A percentile compares a stretch with the other conserved stretches of the same genome.
Evolutionary conservation across 2,888 invertebrate species (phyloP).

Genomic region (Calameuta idolon): DNA sequence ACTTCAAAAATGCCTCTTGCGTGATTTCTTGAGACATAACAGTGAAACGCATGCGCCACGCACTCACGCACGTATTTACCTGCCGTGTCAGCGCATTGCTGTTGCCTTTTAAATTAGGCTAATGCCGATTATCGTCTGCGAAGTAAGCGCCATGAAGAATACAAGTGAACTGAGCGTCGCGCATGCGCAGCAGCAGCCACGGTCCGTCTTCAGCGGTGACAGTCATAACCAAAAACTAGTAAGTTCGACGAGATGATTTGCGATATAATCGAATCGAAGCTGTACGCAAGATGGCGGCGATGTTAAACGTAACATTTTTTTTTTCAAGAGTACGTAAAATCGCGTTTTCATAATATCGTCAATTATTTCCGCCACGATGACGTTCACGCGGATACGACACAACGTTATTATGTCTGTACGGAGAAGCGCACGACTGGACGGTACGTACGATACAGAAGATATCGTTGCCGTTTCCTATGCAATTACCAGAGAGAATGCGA

Average conservation of each 20-base stretch:
- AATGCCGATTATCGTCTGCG: conserved; percentile 13
- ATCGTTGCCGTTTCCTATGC: not conserved
- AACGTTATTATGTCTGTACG: not conserved
- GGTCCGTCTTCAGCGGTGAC: not conserved
- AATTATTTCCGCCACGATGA: not conserved
- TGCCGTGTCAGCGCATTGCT: conserved; percentile 28
- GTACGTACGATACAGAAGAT: not conserved
- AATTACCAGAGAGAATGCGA: not conserved
- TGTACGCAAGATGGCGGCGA: not conserved
- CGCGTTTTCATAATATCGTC: not conserved
- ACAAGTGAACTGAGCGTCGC: not conserved
- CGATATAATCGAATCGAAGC: not conserved
- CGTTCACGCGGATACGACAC: not conserved
- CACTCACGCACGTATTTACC: not conserved
- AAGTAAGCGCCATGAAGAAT: not conserved
- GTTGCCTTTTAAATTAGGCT: conserved; percentile 23
- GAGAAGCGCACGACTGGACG: not conserved
- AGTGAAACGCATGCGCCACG: not conserved
- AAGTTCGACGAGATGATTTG: not conserved
- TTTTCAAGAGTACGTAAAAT: not conserved
- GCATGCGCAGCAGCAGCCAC: not conserved
- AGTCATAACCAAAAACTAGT: not conserved
- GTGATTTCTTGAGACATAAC: not conserved
- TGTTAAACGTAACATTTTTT: not conserved
- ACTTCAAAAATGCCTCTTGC: not conserved